These are phyloP conservation scores for Triplophysa yarkandensis DNA, from an alignment of 2,797 vertebrate genomes.

Conservation along the genomic window DNA sequence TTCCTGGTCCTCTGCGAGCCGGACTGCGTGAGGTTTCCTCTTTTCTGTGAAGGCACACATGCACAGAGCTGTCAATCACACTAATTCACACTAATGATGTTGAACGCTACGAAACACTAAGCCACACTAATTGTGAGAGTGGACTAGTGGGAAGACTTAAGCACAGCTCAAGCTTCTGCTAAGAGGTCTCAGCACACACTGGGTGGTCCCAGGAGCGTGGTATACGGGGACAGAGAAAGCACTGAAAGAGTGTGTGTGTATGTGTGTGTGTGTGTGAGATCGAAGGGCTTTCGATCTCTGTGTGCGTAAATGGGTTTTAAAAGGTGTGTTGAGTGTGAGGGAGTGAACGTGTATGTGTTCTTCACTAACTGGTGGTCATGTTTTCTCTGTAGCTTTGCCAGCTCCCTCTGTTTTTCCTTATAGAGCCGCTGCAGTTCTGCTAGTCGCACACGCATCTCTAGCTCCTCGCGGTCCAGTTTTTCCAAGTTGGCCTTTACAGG, in stretches of 20 bases:
- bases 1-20: constrained; percentile 86
- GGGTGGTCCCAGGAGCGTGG: constrained; percentile 54
- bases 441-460: constrained; percentile 91
- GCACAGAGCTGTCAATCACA: constrained; percentile 60
- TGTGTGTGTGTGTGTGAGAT: constrained; percentile 39
- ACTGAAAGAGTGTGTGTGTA: constrained; percentile 32
- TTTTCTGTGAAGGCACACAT: constrained; percentile 77
- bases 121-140: constrained; percentile 59
- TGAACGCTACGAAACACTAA: constrained; percentile 55
- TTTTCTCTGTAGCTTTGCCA: constrained; percentile 91
- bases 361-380: constrained; percentile 88
- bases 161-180: constrained; percentile 55
- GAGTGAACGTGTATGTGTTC: constrained; percentile 49
- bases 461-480: constrained; percentile 90
- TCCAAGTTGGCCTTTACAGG: constrained; percentile 93
- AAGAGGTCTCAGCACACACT: constrained; percentile 48
- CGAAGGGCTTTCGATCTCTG: constrained; percentile 39
- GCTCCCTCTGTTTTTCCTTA: constrained; percentile 96
- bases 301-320: constrained; percentile 19
- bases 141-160: constrained; percentile 55
- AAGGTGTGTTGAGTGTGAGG: constrained; percentile 21
- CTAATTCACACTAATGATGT: constrained; percentile 55
- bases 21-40: constrained; percentile 91
- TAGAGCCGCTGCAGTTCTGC: constrained; percentile 92
- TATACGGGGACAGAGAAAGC: constrained; percentile 34